Percentiles rank a stretch among this genome's conserved stretches.
Evolutionary conservation across 2,888 invertebrate species (phyloP).

Genomic region (Coleophora deauratella): DNA sequence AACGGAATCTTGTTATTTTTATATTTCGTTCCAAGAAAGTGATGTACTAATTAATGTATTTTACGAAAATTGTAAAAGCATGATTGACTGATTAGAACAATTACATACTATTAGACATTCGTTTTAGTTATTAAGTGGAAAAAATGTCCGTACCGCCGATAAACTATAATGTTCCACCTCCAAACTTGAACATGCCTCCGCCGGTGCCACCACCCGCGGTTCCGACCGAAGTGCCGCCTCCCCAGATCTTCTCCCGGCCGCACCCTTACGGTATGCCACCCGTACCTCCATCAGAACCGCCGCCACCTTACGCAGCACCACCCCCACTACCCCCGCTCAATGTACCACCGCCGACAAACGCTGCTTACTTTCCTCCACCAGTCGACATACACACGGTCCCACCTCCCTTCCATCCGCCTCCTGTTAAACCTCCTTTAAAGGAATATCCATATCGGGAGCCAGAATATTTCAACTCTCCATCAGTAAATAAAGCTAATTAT

Average conservation of each 20-base stretch:
- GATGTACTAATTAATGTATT: too few relatives aligned
- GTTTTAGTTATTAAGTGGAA: too few relatives aligned
- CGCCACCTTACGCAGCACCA: conserved; percentile 1
- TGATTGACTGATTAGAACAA: too few relatives aligned
- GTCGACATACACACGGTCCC: conserved; percentile 19
- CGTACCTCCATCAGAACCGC: conserved; percentile 12
- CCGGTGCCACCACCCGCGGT: conserved; percentile 21
- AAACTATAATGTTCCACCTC: conserved; percentile 48
- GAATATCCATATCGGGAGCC: conserved; percentile 17
- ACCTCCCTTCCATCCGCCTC: conserved; percentile 20
- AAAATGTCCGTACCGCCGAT: conserved; percentile 48
- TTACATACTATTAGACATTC: too few relatives aligned
- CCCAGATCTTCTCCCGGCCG: conserved; percentile 25
- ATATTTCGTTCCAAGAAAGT: too few relatives aligned
- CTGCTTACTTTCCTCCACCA: conserved; percentile 16
- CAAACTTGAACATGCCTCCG: conserved; percentile 35
- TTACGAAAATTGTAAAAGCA: too few relatives aligned
- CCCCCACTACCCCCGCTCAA: conserved; percentile 19
- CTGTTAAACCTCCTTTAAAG: conserved; percentile 3
- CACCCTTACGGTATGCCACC: too few relatives aligned
- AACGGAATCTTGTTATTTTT: too few relatives aligned
- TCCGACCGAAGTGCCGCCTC: conserved; percentile 21
- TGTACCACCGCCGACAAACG: conserved; percentile 25
- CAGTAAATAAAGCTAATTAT: not conserved
- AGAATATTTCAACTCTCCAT: conserved; percentile 5